phyloP scores from a whole-genome alignment of 2,113 vertebrate species.

The Sander lucioperca region DNA sequence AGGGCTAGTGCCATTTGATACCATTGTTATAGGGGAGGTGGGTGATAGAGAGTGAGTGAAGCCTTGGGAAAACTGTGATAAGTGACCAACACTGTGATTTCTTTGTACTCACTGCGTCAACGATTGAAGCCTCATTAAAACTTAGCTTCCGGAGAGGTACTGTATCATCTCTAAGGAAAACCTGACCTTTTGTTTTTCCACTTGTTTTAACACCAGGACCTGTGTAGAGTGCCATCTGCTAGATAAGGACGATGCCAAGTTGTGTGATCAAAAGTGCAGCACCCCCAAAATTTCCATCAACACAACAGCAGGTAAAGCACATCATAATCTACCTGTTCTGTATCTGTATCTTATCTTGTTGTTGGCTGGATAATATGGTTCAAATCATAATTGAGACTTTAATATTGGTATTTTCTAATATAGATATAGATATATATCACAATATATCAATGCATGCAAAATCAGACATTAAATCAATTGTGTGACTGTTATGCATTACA shows the following conservation, averaged over 20 bases:
- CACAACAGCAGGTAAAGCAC: slow-evolving; percentile 85
- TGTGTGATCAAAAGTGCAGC: slow-evolving; percentile 90
- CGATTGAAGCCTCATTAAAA: slow-evolving; percentile 51
- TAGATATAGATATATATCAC: neutral
- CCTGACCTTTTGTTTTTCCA: slow-evolving; percentile 38
- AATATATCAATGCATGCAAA: neutral
- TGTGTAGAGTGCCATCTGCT: slow-evolving; percentile 95
- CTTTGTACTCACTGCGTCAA: slow-evolving; percentile 49
- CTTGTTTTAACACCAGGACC: slow-evolving; percentile 83
- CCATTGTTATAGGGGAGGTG: slow-evolving; percentile 65
- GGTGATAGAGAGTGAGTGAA: slow-evolving; percentile 45
- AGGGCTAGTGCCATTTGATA: slow-evolving; percentile 69
- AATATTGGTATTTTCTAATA: neutral
- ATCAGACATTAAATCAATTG: neutral
- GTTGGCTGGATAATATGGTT: neutral
- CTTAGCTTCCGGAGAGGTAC: slow-evolving; percentile 9
- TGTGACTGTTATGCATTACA: neutral
- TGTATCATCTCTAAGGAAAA: slow-evolving; percentile 44
- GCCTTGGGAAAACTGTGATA: slow-evolving; percentile 73
- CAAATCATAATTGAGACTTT: neutral
- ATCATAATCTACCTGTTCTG: neutral
- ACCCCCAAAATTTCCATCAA: slow-evolving; percentile 86
- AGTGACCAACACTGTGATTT: slow-evolving; percentile 62
- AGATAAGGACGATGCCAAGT: slow-evolving; percentile 77
- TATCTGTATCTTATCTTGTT: no score